These are phyloP conservation scores for Gryllus bimaculatus DNA, from an alignment of 1,140 invertebrate species.

Conservation along the genomic window DNA sequence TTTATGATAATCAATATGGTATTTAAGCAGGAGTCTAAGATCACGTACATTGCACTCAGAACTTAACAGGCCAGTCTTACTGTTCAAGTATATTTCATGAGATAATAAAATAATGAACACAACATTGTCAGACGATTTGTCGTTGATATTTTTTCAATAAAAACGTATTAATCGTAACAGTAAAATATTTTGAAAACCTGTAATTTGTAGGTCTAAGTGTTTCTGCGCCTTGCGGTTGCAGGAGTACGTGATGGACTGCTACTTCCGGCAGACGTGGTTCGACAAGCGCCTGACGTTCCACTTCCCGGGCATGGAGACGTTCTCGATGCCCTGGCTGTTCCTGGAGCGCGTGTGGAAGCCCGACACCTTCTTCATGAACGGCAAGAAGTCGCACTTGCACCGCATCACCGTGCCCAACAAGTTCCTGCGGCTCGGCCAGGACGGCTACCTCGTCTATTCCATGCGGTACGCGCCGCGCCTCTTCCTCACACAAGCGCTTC, in stretches of 20 bases:
- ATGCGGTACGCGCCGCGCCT: constrained; percentile 38
- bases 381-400: constrained; percentile 50
- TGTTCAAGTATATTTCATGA: too few species aligned
- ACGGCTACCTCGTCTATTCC: constrained; percentile 52
- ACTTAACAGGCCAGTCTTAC: too few species aligned
- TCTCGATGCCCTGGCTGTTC: constrained; percentile 44
- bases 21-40: too few species aligned
- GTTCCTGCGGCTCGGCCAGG: constrained; percentile 46
- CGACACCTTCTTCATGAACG: constrained; percentile 55
- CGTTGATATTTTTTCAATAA: too few species aligned
- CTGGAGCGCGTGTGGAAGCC: constrained; percentile 49
- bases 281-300: constrained; percentile 43
- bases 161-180: too few species aligned
- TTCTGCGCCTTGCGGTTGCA: constrained; percentile 26
- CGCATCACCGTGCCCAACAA: constrained; percentile 54
- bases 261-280: constrained; percentile 51
- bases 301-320: constrained; percentile 32
- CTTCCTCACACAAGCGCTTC: too few species aligned
- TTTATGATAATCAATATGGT: too few species aligned
- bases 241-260: constrained; percentile 52
- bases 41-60: too few species aligned
- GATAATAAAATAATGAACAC: too few species aligned
- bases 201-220: background rate
- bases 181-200: too few species aligned
- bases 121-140: too few species aligned